Conservation (phyloP, 2,113 vertebrate species). For the Motacilla alba region DNA sequence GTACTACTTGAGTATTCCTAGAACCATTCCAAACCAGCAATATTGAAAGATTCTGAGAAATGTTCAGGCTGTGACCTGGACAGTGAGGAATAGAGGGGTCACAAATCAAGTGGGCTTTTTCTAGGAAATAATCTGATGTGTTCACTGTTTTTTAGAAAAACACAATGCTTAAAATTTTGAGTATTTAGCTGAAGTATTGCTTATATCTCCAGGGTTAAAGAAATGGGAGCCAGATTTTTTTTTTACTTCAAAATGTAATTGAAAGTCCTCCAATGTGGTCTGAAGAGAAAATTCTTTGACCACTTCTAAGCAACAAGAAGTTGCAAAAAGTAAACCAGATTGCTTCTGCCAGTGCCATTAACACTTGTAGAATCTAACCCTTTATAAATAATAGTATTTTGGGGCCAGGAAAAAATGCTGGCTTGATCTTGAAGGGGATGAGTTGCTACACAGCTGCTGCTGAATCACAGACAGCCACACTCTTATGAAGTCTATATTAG, state of each 20-base stretch:
- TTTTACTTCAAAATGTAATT: background rate
- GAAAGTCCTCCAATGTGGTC: background rate
- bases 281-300: background rate
- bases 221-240: background rate
- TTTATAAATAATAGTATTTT: background rate
- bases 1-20: background rate
- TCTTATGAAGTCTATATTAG: background rate
- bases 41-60: background rate
- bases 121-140: background rate
- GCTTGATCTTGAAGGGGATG: background rate
- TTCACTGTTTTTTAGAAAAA: background rate
- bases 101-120: background rate
- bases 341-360: background rate
- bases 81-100: background rate
- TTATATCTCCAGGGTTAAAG: background rate
- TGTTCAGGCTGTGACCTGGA: background rate
- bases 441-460: background rate
- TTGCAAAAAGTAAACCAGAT: background rate
- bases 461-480: background rate
- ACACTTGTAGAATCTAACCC: background rate
- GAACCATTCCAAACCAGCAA: constrained; percentile 40
- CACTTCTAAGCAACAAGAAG: background rate
- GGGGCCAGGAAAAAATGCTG: background rate
- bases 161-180: background rate
- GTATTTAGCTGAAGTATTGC: background rate